Conservation (phyloP, 2,113 vertebrate species). For the Caranx ignobilis region DNA sequence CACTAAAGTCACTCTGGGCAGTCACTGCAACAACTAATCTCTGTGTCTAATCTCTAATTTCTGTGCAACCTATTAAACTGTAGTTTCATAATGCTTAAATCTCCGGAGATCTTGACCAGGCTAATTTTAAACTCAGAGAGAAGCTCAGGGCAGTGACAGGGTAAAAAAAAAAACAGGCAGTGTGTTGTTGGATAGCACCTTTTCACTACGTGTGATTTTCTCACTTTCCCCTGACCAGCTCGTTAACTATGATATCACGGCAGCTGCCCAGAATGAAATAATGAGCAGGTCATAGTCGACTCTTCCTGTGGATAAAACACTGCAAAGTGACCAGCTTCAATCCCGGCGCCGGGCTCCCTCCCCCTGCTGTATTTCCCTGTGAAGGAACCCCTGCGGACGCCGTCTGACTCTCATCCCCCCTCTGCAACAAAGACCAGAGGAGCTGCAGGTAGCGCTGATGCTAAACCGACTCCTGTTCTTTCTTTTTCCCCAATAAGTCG, state of each 20-base stretch:
- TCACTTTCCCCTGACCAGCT: conserved; percentile 19
- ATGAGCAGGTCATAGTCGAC: conserved; percentile 56
- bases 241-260: conserved; percentile 43
- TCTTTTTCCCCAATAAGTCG: background rate
- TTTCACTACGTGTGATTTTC: background rate
- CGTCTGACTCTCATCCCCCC: conserved; percentile 45
- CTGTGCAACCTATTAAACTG: background rate
- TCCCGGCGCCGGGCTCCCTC: conserved; percentile 26
- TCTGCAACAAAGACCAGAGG: conserved; percentile 44
- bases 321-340: conserved; percentile 69
- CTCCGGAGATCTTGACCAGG: too few species aligned
- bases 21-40: background rate
- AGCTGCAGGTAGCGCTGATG: conserved; percentile 68
- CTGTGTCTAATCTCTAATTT: background rate
- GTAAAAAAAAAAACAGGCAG: background rate
- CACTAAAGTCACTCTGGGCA: background rate
- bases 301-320: conserved; percentile 62
- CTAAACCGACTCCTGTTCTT: conserved; percentile 42
- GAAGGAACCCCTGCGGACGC: conserved; percentile 48
- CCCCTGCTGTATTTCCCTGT: conserved; percentile 31
- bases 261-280: conserved; percentile 51
- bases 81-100: background rate
- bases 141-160: background rate
- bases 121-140: background rate
- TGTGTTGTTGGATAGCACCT: background rate